Conservation (phyloP, 2,113 vertebrate genomes). For the Platysteira castanea region DNA sequence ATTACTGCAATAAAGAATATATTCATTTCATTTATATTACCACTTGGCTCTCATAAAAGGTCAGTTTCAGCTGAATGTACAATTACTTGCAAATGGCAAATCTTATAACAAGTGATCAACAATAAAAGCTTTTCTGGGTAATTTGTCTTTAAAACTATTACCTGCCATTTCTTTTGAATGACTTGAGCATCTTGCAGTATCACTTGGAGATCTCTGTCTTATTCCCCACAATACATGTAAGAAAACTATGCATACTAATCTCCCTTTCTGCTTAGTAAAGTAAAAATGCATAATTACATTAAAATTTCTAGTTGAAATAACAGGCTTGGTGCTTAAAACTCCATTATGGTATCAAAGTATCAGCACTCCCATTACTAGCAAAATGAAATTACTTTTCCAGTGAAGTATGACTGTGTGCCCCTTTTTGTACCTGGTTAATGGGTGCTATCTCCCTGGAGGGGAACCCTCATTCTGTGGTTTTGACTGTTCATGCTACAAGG, state of each 20-base stretch:
- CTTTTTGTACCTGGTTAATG: conserved; percentile 38
- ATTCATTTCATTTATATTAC: conserved; percentile 71
- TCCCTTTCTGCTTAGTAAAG: conserved; percentile 48
- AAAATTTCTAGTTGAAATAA: conserved; percentile 61
- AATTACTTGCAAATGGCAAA: conserved; percentile 69
- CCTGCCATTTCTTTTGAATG: conserved; percentile 52
- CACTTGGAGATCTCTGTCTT: conserved; percentile 2
- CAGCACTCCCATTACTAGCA: conserved; percentile 37
- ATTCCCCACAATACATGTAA: background rate
- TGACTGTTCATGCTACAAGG: background rate
- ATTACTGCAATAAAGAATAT: conserved; percentile 68
- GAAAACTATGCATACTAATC: conserved; percentile 14
- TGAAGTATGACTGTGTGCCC: conserved; percentile 24
- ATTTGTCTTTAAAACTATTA: conserved; percentile 61
- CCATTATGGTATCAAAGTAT: conserved; percentile 47
- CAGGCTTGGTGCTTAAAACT: conserved; percentile 44
- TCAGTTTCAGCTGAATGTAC: conserved; percentile 67
- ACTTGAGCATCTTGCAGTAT: conserved; percentile 35
- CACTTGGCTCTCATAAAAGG: conserved; percentile 73
- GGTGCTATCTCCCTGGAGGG: conserved; percentile 21
- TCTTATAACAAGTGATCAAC: conserved; percentile 69
- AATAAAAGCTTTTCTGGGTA: conserved; percentile 66
- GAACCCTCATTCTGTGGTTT: background rate
- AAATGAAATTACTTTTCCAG: conserved; percentile 44
- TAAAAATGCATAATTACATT: conserved; percentile 54